Conservation (phyloP, 2,797 vertebrate genomes). For the Glossophaga mutica region DNA sequence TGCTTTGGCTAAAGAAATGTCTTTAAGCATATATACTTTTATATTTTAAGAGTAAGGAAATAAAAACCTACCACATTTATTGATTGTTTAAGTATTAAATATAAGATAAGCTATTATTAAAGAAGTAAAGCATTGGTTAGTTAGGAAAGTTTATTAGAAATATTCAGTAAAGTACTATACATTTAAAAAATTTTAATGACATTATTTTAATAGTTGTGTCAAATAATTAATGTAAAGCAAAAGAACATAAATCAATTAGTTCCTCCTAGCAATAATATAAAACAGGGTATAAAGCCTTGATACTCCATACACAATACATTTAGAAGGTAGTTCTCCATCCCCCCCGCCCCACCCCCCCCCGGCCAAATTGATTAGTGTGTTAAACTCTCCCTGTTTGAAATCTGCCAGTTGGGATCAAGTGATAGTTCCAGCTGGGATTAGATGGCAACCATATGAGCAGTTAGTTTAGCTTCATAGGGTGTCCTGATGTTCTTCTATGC, state of each 20-base stretch:
- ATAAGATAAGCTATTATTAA: slow-evolving; percentile 3
- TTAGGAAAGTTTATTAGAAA: slow-evolving; percentile 16
- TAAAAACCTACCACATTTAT: background rate
- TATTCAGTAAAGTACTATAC: background rate
- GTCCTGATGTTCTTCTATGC: background rate
- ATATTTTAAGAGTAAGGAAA: background rate
- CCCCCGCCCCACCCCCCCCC: background rate
- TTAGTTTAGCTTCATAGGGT: background rate
- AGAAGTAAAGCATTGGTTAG: background rate
- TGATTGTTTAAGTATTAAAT: slow-evolving; percentile 5
- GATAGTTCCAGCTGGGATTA: background rate
- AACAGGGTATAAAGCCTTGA: background rate
- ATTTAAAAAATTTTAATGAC: background rate
- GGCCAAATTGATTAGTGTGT: background rate
- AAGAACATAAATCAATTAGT: background rate
- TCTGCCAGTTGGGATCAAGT: background rate
- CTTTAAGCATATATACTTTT: background rate
- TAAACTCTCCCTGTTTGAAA: background rate
- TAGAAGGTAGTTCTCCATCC: background rate
- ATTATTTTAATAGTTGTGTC: background rate
- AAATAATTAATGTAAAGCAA: background rate
- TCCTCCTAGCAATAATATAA: background rate
- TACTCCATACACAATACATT: background rate
- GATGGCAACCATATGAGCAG: background rate
- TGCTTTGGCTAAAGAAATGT: background rate